Base-by-base conservation (phyloP, 2,113 vertebrate genomes). In the Semnornis frantzii region DNA sequence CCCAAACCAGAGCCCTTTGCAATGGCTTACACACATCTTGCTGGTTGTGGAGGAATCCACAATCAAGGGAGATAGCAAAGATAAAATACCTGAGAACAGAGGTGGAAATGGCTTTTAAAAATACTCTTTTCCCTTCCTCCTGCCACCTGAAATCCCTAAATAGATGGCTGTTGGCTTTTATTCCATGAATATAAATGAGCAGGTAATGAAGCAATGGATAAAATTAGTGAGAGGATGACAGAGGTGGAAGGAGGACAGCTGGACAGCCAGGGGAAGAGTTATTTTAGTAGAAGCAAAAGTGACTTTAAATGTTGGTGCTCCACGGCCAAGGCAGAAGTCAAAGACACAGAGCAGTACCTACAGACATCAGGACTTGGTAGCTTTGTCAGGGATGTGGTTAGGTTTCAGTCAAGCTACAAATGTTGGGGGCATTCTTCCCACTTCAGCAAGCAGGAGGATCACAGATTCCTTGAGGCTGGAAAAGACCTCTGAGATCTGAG, bases 121-220 rank as follows among this genome's bases (percentile, higher is more conserved):
- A 68, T 85, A 85, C 20, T 82, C 72, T 66, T 89, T 91, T 91
- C 33, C 15, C 23, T 92, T 93, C 65, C 15, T 88, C 25, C 33
- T 93, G 44, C 37, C 31, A 37, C 44, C 60, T 90, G 65, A 87
- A 94, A 75, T 91, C 65, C 77, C 44, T 88, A 88, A 96, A 89
- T 90, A 95, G 86, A 82, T 92, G 70, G 42, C 77, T 94, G 66
- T 44, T 77, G 89, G 77, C n/a, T 92, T 95, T 90, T 92, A 69
- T 92, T 79, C 24, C 39, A 73, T 95, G 54, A 95, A 94, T 95
- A 93, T 92, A 96, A 93, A 94, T 94, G 64, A 94, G 66, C 42
- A 90, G 83, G 71, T 94, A 93, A 93, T 89, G 81, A 94, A 95
- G 81, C 44, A 76, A 62, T 87, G n/a, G 82, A 55, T 89, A 82